Evolutionary conservation across 2,113 vertebrate genomes (phyloP).

Genomic region (Otocyon megalotis): DNA sequence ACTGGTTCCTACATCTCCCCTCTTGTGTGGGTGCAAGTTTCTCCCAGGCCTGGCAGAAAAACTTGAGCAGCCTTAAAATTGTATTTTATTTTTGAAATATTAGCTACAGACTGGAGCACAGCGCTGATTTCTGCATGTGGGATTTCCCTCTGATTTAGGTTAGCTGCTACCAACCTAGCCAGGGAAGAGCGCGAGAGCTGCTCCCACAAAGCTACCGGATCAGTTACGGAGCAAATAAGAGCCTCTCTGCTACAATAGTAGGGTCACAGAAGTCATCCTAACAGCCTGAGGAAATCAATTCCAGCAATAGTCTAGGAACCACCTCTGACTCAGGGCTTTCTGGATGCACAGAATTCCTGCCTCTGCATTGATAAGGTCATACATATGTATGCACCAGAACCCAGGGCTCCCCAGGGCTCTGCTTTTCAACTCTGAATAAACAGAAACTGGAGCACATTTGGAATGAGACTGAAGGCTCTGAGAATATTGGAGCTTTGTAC

Average conservation of each 20-base stretch:
- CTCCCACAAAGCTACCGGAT: conserved; percentile 34
- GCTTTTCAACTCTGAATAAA: conserved; percentile 49
- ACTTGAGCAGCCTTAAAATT: background rate
- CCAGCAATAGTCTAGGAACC: background rate
- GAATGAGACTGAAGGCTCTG: conserved; percentile 45
- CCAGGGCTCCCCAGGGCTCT: background rate
- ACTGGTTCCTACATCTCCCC: background rate
- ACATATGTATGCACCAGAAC: conserved; percentile 17
- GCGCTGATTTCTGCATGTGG: conserved; percentile 19
- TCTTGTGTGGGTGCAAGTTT: conserved; percentile 6
- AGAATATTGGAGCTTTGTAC: background rate
- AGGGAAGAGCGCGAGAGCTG: background rate
- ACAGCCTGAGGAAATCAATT: conserved; percentile 44
- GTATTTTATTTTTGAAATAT: conserved; percentile 60
- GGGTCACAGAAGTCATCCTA: conserved; percentile 60
- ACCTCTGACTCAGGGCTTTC: background rate
- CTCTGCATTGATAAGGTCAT: conserved; percentile 49
- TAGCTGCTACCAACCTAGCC: background rate
- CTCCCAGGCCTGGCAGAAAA: conserved; percentile 36
- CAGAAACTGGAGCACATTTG: background rate
- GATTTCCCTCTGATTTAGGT: conserved; percentile 6
- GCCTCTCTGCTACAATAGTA: background rate
- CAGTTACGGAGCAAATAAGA: background rate
- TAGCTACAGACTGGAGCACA: conserved; percentile 25
- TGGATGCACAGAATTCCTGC: conserved; percentile 8